These are phyloP conservation scores for Tragulus kanchil DNA, from an alignment of 2,113 vertebrate genomes.

Conservation along the genomic window DNA sequence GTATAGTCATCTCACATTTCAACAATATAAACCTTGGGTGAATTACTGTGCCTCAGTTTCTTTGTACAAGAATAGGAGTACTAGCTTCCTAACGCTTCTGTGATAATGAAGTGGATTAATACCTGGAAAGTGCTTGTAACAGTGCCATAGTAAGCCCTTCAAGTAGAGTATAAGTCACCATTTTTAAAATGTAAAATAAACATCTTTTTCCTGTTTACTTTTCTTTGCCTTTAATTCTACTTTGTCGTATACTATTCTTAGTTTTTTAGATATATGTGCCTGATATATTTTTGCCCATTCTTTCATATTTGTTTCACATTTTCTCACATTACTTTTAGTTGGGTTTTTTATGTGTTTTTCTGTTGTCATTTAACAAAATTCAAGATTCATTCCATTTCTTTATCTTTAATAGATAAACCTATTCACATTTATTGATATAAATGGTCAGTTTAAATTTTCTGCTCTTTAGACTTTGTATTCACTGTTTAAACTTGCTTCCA, in stretches of 20 bases:
- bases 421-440: neutral
- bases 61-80: neutral
- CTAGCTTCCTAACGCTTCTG: neutral
- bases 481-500: neutral
- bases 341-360: conserved; percentile 30
- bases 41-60: neutral
- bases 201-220: neutral
- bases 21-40: neutral
- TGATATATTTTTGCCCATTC: conserved; percentile 2
- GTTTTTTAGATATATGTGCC: neutral
- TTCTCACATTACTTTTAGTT: conserved; percentile 12
- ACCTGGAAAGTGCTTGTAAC: neutral
- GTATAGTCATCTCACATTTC: neutral
- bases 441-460: no score
- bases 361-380: neutral
- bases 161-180: neutral
- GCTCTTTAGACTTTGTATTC: neutral
- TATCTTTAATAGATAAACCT: neutral
- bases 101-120: neutral
- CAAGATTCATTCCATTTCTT: neutral
- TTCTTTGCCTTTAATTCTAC: conserved; percentile 58
- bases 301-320: conserved; percentile 13
- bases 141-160: no score
- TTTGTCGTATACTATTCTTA: neutral
- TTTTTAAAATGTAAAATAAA: conserved; percentile 24